Evolutionary conservation across 2,888 invertebrate species (phyloP), one percentile per base, ranked within the genome.

Genomic region (Nemotelus nigrinus): DNA sequence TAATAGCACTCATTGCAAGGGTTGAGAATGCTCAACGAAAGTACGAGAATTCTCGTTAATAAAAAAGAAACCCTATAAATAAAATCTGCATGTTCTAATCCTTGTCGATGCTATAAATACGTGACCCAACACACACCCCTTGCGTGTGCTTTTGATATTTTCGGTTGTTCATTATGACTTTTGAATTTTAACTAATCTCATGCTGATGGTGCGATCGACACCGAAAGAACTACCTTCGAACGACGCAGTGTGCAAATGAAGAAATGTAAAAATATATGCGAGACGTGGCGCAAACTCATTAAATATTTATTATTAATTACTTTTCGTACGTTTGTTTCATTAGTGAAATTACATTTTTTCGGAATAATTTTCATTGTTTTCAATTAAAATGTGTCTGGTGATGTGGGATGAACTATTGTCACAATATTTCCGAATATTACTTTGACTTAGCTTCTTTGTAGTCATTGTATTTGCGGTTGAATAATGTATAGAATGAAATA

Each of bases 101-200:
- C 63, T 57, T 43, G 0, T 25, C 25, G 25, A 8, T 50, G 8
- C 5, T 5, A 5, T 4, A 58, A 58, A 25, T 58, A 58, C 25
- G n/a, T 58, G 25, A 58, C 45, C 65, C 72, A n/a, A 39, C 45
- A 58, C 58, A 45, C 58, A 72, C 77, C 70, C 70, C 72, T 77
- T 77, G 79, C 75, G 77, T 79, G 77, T 75, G 63, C 64, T 77
- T 67, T 72, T 64, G 67, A 47, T 75, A 75, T 79, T 70, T 77
- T 77, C 63, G 77, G 75, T 70, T 77, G 48, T 77, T 68, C 64
- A 63, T 68, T 70, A 60, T 77, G 68, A 44, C 47, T 77, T 79
- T 79, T 75, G 79, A 79, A 79, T 79, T 79, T 77, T 76, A 79
- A 77, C 76, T 71, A 79, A 79, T 65, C 63, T 60, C 60, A 60